Conservation (phyloP, 2,888 invertebrate genomes). For the Philereme transversata region DNA sequence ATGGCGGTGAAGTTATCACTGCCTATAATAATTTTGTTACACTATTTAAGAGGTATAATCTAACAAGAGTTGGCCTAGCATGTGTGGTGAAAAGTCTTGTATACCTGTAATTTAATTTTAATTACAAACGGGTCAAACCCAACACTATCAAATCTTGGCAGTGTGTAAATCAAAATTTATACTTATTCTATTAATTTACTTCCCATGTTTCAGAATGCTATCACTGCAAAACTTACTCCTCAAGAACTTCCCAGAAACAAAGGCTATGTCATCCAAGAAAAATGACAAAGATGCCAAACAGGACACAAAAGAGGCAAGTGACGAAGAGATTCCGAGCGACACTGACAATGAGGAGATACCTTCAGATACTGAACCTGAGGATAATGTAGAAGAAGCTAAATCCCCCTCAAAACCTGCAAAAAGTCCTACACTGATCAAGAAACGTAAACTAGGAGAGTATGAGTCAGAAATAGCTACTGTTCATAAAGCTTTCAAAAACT, state of each 20-base stretch:
- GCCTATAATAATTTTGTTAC: too few relatives aligned
- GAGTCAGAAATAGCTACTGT: conserved; percentile 81
- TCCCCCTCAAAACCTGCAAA: conserved; percentile 36
- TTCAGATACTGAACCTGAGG: conserved; percentile 83
- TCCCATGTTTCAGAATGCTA: conserved; percentile 63
- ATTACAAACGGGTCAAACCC: too few relatives aligned
- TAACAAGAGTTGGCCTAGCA: too few relatives aligned
- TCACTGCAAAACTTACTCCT: conserved; percentile 75
- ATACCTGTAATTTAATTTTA: too few relatives aligned
- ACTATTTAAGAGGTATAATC: too few relatives aligned
- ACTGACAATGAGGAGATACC: conserved; percentile 87
- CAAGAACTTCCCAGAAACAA: conserved; percentile 88
- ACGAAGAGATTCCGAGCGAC: conserved; percentile 76
- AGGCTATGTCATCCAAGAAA: conserved; percentile 68
- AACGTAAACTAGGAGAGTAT: conserved; percentile 84
- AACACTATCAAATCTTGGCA: too few relatives aligned
- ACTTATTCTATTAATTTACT: too few relatives aligned
- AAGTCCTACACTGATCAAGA: conserved; percentile 47
- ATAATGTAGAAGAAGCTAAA: conserved; percentile 50
- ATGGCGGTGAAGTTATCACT: too few relatives aligned
- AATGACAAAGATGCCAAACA: conserved; percentile 38
- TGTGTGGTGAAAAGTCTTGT: too few relatives aligned
- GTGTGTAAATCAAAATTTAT: too few relatives aligned
- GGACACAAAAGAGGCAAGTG: conserved; percentile 58
- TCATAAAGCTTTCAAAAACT: conserved; percentile 85